These are phyloP conservation scores for Magallana gigas DNA, from an alignment of 1,140 invertebrate species.

Conservation along the genomic window DNA sequence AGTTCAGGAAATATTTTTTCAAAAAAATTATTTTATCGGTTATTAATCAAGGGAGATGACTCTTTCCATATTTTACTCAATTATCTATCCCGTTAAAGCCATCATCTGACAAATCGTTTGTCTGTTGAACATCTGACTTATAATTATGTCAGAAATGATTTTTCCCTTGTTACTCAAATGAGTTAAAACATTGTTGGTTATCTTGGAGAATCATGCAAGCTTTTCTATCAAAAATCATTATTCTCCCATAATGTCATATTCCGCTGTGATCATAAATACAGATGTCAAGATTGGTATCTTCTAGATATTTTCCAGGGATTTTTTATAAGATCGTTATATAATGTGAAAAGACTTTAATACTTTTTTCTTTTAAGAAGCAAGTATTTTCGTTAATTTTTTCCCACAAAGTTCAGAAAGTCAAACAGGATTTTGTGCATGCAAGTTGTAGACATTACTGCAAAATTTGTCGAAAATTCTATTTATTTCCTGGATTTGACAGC, in stretches of 20 bases:
- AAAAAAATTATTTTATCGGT: too few species aligned
- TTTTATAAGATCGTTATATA: conserved; percentile 3
- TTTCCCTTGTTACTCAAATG: conserved; percentile 6
- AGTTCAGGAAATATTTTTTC: too few species aligned
- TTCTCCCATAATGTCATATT: not conserved
- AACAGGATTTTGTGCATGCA: not conserved
- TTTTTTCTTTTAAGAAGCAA: not conserved
- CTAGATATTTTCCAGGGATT: conserved; percentile 7
- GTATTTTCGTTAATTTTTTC: not conserved
- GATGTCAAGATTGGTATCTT: conserved; percentile 10
- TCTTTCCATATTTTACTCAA: not conserved
- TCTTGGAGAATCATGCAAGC: conserved; percentile 17
- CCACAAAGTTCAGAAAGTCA: not conserved
- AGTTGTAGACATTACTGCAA: not conserved
- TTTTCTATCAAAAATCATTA: conserved; percentile 21
- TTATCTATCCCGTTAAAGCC: conserved; percentile 3
- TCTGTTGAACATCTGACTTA: not conserved
- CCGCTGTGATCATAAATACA: not conserved
- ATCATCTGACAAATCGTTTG: not conserved
- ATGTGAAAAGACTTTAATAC: conserved; percentile 14
- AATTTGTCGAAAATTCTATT: conserved; percentile 12
- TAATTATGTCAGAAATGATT: conserved; percentile 28
- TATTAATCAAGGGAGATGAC: not conserved
- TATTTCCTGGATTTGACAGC: not conserved
- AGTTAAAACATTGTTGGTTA: not conserved